These are phyloP conservation scores for Coluber constrictor DNA, from an alignment of 2,797 vertebrate species.

Conservation along the genomic window DNA sequence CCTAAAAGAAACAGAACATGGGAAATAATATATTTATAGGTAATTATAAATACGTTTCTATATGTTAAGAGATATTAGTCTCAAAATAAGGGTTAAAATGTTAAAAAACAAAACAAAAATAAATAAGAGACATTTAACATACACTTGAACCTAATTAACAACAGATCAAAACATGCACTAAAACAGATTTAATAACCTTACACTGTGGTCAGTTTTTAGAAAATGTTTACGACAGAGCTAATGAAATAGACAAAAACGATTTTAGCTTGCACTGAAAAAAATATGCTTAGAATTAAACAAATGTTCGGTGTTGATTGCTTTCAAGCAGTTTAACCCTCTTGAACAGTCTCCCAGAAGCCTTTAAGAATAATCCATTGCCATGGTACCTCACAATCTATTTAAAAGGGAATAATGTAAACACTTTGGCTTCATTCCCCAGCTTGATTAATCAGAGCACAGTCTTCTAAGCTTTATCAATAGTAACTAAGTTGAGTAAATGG, in stretches of 20 bases:
- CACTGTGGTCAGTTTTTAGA: slow-evolving; percentile 73
- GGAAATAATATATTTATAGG: background rate
- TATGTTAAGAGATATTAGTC: background rate
- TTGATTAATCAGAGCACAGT: slow-evolving; percentile 64
- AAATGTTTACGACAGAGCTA: slow-evolving; percentile 73
- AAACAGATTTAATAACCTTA: slow-evolving; percentile 74
- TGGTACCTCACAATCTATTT: slow-evolving; percentile 70
- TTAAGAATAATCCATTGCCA: slow-evolving; percentile 61
- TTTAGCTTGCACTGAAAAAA: slow-evolving; percentile 60
- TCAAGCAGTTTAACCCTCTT: slow-evolving; percentile 65
- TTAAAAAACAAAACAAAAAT: slow-evolving; percentile 77
- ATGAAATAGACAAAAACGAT: slow-evolving; percentile 74
- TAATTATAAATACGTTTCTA: background rate
- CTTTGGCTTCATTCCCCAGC: slow-evolving; percentile 66
- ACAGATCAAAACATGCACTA: slow-evolving; percentile 67
- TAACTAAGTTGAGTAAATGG: slow-evolving; percentile 41
- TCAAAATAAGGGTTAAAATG: slow-evolving; percentile 63
- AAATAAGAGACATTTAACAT: slow-evolving; percentile 61
- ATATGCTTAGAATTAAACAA: slow-evolving; percentile 62
- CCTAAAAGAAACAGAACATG: background rate
- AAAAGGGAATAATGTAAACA: slow-evolving; percentile 74
- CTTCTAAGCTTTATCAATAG: slow-evolving; percentile 57
- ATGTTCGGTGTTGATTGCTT: slow-evolving; percentile 69
- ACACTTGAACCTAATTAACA: slow-evolving; percentile 74
- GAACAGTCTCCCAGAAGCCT: slow-evolving; percentile 59